phyloP scores from a whole-genome alignment of 2,113 vertebrate genomes.

The Vulpes ferrilata region DNA sequence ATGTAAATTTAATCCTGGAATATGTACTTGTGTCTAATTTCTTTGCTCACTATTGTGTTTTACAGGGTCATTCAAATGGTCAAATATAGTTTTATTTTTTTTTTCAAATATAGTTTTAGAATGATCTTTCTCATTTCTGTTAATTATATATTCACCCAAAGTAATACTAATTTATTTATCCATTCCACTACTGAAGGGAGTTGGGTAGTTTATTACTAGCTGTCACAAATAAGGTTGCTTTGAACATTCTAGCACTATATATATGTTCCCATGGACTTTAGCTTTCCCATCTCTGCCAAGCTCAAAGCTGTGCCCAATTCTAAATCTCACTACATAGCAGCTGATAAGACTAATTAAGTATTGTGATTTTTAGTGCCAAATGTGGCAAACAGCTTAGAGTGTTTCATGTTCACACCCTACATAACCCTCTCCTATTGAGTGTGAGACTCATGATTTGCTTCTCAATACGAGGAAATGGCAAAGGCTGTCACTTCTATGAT shows the following conservation, averaged over 20 bases:
- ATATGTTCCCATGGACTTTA: constrained; percentile 12
- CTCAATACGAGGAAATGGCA: constrained; percentile 8
- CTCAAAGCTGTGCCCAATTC: constrained; percentile 52
- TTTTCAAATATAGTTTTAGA: constrained; percentile 27
- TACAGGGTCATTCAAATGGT: not conserved
- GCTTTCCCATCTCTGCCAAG: constrained; percentile 34
- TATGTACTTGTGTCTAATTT: not conserved
- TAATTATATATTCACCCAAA: constrained; percentile 5
- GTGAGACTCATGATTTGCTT: not conserved
- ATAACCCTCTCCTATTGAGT: not conserved
- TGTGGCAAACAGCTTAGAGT: not conserved
- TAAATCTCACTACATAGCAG: constrained; percentile 50
- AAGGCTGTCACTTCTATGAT: not conserved
- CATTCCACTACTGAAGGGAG: not conserved
- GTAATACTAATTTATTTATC: constrained; percentile 29
- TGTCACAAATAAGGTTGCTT: constrained; percentile 15
- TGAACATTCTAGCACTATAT: constrained; percentile 38
- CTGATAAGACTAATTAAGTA: constrained; percentile 24
- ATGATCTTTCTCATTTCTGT: constrained; percentile 43
- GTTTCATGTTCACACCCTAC: not conserved
- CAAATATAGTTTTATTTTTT: constrained; percentile 20
- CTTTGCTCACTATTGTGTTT: constrained; percentile 21
- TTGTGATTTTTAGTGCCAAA: constrained; percentile 44
- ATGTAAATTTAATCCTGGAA: not conserved
- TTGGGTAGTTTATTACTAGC: not conserved